A percentile compares a stretch with the other conserved stretches of the same genome.
Evolutionary conservation across 64 coral and sea anemone genomes (phyloP).

Genomic region (Orbicella faveolata): DNA sequence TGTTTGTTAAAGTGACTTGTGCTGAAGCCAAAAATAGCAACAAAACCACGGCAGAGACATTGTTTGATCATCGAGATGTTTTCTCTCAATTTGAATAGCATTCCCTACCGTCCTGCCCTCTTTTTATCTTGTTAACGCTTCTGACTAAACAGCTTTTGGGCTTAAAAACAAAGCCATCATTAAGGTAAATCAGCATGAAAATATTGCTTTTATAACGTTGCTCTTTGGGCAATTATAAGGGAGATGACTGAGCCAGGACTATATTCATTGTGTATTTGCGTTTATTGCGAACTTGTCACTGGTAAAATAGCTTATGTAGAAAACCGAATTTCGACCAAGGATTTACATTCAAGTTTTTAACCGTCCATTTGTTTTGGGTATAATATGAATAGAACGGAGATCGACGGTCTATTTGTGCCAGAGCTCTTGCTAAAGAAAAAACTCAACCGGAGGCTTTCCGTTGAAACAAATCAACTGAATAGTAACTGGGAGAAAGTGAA

Average conservation of each 20-base stretch:
- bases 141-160: not conserved
- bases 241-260: not conserved
- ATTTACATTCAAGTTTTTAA: not conserved
- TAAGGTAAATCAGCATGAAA: not conserved
- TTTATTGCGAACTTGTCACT: not conserved
- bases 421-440: not conserved
- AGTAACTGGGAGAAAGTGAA: not conserved
- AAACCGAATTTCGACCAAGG: not conserved
- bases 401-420: not conserved
- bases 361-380: not conserved
- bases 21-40: slow-evolving; percentile 1
- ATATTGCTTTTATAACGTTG: not conserved
- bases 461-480: not conserved
- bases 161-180: not conserved
- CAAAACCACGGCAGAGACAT: not conserved
- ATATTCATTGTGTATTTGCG: too few species aligned
- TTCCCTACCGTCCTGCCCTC: not conserved
- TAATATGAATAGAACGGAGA: not conserved
- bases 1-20: not conserved
- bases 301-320: not conserved
- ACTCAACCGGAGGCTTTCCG: not conserved
- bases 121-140: not conserved
- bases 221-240: not conserved
- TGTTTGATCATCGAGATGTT: not conserved
- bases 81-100: not conserved